These are phyloP conservation scores for Cryptus armator DNA, from an alignment of 2,888 invertebrate species.

Conservation along the genomic window DNA sequence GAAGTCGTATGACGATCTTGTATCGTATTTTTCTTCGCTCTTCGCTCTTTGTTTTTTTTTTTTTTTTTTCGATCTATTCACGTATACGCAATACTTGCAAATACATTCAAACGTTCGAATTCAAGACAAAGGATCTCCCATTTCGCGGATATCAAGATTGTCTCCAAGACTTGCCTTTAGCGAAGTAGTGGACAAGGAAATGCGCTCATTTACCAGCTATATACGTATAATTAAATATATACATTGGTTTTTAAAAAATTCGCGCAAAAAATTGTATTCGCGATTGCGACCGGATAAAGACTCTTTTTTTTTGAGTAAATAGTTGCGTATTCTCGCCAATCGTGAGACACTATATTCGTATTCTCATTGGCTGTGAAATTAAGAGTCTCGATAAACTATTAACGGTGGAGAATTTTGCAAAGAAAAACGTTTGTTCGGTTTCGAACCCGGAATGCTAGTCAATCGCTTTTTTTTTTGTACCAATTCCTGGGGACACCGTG, in stretches of 20 bases:
- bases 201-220: slow-evolving; percentile 14
- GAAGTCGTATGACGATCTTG: slow-evolving; percentile 28
- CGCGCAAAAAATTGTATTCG: background rate
- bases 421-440: background rate
- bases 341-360: background rate
- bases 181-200: slow-evolving; percentile 13
- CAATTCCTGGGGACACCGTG: slow-evolving; percentile 1
- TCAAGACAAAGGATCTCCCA: slow-evolving; percentile 4
- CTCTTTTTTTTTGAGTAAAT: background rate
- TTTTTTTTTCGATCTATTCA: background rate
- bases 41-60: too few relatives aligned
- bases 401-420: background rate
- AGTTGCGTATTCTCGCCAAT: background rate
- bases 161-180: slow-evolving; percentile 45
- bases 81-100: slow-evolving; percentile 4
- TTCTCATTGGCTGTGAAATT: background rate
- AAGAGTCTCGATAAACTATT: background rate
- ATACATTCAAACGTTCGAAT: slow-evolving; percentile 24
- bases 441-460: background rate
- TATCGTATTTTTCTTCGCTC: slow-evolving; percentile 16
- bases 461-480: slow-evolving; percentile 3
- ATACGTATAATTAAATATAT: slow-evolving; percentile 16
- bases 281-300: too few relatives aligned
- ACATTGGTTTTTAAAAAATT: background rate
- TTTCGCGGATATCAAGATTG: slow-evolving; percentile 42